These are phyloP conservation scores for Ctenicera cuprea DNA, from an alignment of 2,888 invertebrate species.

Conservation along the genomic window DNA sequence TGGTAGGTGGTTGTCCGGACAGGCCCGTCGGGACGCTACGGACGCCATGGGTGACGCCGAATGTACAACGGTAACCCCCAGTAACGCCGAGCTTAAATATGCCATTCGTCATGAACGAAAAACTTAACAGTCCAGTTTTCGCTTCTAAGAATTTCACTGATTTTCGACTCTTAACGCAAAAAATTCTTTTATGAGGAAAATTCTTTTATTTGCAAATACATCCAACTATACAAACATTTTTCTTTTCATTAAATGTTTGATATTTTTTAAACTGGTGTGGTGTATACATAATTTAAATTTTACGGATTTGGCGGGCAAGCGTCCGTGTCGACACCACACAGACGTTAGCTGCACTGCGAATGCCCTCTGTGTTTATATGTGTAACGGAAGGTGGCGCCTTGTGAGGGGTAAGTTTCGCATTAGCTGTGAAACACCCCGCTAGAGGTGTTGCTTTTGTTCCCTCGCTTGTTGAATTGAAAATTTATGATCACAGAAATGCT, in stretches of 20 bases:
- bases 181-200: too few species aligned
- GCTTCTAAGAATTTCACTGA: constrained; percentile 12
- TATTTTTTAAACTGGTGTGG: not conserved
- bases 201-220: too few species aligned
- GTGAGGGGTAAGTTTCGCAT: constrained; percentile 49
- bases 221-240: too few species aligned
- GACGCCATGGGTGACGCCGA: constrained; percentile 55
- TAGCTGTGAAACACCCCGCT: constrained; percentile 38
- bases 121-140: constrained; percentile 19
- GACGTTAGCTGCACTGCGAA: constrained; percentile 55
- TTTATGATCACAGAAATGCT: constrained; percentile 23
- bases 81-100: constrained; percentile 47
- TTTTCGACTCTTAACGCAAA: too few species aligned
- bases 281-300: not conserved
- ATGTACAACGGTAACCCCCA: constrained; percentile 49
- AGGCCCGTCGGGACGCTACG: constrained; percentile 60
- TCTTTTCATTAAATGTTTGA: too few species aligned
- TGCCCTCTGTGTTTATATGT: constrained; percentile 46
- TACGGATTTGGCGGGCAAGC: constrained; percentile 32
- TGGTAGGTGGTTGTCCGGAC: constrained; percentile 69
- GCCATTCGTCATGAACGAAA: constrained; percentile 34
- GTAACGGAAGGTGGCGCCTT: constrained; percentile 56
- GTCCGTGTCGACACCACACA: constrained; percentile 52
- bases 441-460: constrained; percentile 47
- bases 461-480: constrained; percentile 42